Evolutionary conservation across 2,113 vertebrate species (phyloP).

Genomic region (Lophura nycthemera): DNA sequence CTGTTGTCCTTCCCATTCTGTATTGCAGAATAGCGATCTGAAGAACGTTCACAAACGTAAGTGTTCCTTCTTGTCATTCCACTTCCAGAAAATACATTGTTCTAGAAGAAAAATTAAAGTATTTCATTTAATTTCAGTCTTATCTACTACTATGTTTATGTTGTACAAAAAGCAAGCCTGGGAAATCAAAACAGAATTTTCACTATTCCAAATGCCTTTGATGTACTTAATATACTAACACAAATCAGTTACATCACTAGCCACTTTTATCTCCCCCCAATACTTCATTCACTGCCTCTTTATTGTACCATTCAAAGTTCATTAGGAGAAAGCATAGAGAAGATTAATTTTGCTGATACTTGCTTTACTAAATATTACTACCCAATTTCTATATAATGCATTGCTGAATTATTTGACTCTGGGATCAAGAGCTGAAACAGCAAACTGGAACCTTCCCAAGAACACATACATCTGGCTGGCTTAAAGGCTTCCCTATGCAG

Average conservation of each 20-base stretch:
- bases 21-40: slow-evolving; percentile 89
- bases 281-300: background rate
- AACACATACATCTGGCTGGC: background rate
- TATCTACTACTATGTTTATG: background rate
- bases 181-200: background rate
- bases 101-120: slow-evolving; percentile 72
- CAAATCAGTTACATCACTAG: background rate
- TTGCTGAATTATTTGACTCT: background rate
- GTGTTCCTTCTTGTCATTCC: slow-evolving; percentile 98
- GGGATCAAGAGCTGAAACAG: background rate
- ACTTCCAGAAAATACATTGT: slow-evolving; percentile 83
- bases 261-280: background rate
- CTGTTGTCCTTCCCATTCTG: slow-evolving; percentile 99
- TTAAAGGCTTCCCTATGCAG: background rate
- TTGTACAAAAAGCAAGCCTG: background rate
- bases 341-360: background rate
- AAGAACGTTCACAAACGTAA: slow-evolving; percentile 93
- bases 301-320: background rate
- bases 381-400: background rate
- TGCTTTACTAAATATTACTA: background rate
- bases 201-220: background rate
- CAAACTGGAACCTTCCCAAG: background rate
- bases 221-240: background rate
- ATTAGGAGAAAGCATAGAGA: background rate
- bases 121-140: background rate